These are phyloP conservation scores for Xanthorhoe designata DNA, from an alignment of 2,888 invertebrate genomes.

Conservation along the genomic window DNA sequence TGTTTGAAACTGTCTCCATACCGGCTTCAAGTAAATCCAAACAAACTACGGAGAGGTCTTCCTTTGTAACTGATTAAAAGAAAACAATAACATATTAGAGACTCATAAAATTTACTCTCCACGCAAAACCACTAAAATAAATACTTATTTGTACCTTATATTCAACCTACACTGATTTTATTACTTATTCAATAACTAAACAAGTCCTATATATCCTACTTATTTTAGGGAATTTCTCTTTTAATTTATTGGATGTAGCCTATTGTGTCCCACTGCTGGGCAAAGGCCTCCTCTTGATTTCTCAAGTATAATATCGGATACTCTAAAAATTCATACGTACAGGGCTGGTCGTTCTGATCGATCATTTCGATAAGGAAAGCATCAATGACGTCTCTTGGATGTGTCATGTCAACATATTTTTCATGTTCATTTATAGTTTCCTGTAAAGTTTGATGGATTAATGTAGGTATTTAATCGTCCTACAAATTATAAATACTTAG, in stretches of 20 bases:
- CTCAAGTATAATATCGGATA: no score
- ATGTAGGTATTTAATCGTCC: not conserved
- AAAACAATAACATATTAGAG: not conserved
- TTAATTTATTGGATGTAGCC: no score
- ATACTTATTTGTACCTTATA: no score
- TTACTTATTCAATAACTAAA: no score
- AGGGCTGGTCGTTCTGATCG: constrained; percentile 64
- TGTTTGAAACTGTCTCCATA: constrained; percentile 89
- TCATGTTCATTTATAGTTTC: constrained; percentile 83
- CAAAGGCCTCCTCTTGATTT: no score
- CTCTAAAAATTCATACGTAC: constrained; percentile 65
- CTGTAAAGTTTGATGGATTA: constrained; percentile 51
- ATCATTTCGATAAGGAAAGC: constrained; percentile 87
- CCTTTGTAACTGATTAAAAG: constrained; percentile 59
- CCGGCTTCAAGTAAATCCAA: constrained; percentile 89
- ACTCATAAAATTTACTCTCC: no score
- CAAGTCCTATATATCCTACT: not conserved
- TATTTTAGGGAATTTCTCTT: no score
- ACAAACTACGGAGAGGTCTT: constrained; percentile 82
- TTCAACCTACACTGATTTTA: no score
- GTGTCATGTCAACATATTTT: constrained; percentile 67
- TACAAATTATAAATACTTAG: not conserved
- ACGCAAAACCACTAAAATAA: no score
- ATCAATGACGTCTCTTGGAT: constrained; percentile 88
- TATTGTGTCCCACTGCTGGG: no score